phyloP scores from a whole-genome alignment of 1,140 invertebrate species.

The Cotesia chilonis region DNA sequence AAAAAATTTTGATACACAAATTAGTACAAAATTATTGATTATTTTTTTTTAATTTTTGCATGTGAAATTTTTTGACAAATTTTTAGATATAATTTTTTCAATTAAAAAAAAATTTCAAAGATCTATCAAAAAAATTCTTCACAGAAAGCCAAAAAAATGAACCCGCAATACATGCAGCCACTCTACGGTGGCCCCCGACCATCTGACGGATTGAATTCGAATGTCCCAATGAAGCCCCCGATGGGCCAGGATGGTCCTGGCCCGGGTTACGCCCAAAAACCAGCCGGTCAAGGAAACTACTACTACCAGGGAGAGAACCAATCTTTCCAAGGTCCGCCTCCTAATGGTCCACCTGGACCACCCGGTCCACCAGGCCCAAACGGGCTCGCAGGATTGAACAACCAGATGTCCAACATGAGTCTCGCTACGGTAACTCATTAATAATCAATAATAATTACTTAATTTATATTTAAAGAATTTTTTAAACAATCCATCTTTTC shows the following conservation, averaged over 20 bases:
- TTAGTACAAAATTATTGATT: too few species aligned
- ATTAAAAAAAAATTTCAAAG: too few species aligned
- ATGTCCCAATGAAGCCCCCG: conserved; percentile 42
- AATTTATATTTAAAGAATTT: too few species aligned
- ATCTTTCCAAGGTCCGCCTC: too few species aligned
- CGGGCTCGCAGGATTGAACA: conserved; percentile 16
- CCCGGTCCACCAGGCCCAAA: conserved; percentile 38
- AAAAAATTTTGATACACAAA: too few species aligned
- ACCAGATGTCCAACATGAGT: background rate
- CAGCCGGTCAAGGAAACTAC: too few species aligned
- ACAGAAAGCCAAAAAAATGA: conserved; percentile 46
- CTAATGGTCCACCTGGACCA: conserved; percentile 28
- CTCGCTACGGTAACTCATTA: background rate
- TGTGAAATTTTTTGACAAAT: too few species aligned
- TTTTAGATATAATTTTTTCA: too few species aligned
- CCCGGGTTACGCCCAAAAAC: conserved; percentile 43
- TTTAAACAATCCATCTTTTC: too few species aligned
- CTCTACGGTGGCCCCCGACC: conserved; percentile 39
- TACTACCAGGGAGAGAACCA: too few species aligned
- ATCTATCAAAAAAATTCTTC: background rate
- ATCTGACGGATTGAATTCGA: conserved; percentile 47
- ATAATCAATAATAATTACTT: too few species aligned
- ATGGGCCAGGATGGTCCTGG: conserved; percentile 34
- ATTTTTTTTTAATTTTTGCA: too few species aligned
- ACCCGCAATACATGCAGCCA: conserved; percentile 54